Percentiles rank a stretch among this genome's conserved stretches.
Evolutionary conservation across 2,888 invertebrate genomes (phyloP).

Genomic region (Malthinus flaveolus): DNA sequence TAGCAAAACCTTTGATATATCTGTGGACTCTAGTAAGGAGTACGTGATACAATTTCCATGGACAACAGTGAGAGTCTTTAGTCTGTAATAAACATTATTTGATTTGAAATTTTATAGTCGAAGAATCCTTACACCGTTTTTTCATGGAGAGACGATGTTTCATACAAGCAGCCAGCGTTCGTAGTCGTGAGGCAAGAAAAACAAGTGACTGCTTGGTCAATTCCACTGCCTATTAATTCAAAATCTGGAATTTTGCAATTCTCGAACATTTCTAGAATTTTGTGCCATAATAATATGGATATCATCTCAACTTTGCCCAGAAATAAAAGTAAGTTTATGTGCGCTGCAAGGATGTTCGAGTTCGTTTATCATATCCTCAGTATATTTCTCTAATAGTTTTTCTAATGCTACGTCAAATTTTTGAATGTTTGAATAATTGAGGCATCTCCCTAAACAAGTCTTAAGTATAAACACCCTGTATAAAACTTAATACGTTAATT

Average conservation of each 20-base stretch:
- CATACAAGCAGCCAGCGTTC: neutral
- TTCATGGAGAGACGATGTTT: constrained; percentile 53
- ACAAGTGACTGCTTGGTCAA: constrained; percentile 47
- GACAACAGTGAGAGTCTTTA: constrained; percentile 46
- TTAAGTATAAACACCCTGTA: neutral
- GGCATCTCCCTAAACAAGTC: no score
- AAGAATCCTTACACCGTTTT: constrained; percentile 58
- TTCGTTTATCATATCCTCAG: no score
- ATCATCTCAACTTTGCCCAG: constrained; percentile 28
- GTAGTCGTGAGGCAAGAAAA: constrained; percentile 73
- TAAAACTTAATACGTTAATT: no score
- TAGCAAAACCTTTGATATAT: constrained; percentile 42
- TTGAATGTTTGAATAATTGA: no score
- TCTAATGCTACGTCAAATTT: no score
- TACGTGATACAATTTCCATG: constrained; percentile 59
- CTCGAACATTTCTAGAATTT: constrained; percentile 60
- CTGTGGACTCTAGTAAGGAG: constrained; percentile 56
- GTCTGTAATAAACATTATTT: neutral
- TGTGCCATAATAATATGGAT: constrained; percentile 63
- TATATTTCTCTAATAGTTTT: no score
- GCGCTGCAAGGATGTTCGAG: no score
- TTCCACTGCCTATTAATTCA: constrained; percentile 31
- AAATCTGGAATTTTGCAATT: constrained; percentile 51
- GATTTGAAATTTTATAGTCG: constrained; percentile 37
- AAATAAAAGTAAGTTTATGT: neutral